Percentiles rank a stretch among this genome's conserved stretches.
Conservation (phyloP, 2,797 vertebrate genomes). For the Borostomias antarcticus region DNA sequence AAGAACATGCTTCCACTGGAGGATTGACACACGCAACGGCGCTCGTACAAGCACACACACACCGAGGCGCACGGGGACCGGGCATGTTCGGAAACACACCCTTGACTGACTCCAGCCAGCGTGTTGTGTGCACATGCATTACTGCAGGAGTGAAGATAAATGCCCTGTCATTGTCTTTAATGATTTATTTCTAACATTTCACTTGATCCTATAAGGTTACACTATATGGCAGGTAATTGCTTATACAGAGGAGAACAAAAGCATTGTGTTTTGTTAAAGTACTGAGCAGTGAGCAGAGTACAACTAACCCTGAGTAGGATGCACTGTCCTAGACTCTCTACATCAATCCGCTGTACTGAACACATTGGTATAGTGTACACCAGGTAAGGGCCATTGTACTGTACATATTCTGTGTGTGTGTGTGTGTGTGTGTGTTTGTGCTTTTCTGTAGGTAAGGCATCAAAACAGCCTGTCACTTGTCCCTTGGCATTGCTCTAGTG, state of each 20-base stretch:
- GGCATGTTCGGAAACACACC: slow-evolving; percentile 49
- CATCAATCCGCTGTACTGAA: slow-evolving; percentile 50
- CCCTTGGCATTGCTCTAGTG: slow-evolving; percentile 68
- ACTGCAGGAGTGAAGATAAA: slow-evolving; percentile 78
- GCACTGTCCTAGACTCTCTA: slow-evolving; percentile 48
- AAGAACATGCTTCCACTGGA: slow-evolving; percentile 77
- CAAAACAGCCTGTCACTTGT: slow-evolving; percentile 76
- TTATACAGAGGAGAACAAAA: slow-evolving; percentile 67
- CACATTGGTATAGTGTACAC: slow-evolving; percentile 17
- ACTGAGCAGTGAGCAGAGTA: slow-evolving; percentile 68
- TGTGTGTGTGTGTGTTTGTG: slow-evolving; percentile 12
- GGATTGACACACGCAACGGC: slow-evolving; percentile 75
- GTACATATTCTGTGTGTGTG: not conserved
- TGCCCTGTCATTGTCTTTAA: slow-evolving; percentile 78
- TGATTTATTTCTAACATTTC: slow-evolving; percentile 81
- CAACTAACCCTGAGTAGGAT: slow-evolving; percentile 58
- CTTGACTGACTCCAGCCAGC: slow-evolving; percentile 74
- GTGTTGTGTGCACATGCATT: slow-evolving; percentile 66
- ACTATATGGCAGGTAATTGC: slow-evolving; percentile 77
- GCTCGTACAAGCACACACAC: slow-evolving; percentile 75
- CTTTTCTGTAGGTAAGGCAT: slow-evolving; percentile 66
- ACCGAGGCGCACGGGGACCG: slow-evolving; percentile 59
- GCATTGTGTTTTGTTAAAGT: slow-evolving; percentile 68
- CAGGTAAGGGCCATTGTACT: not conserved
- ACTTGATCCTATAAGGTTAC: slow-evolving; percentile 73